These are phyloP conservation scores for Mustela lutreola DNA, from an alignment of 2,113 vertebrate genomes.

Conservation along the genomic window DNA sequence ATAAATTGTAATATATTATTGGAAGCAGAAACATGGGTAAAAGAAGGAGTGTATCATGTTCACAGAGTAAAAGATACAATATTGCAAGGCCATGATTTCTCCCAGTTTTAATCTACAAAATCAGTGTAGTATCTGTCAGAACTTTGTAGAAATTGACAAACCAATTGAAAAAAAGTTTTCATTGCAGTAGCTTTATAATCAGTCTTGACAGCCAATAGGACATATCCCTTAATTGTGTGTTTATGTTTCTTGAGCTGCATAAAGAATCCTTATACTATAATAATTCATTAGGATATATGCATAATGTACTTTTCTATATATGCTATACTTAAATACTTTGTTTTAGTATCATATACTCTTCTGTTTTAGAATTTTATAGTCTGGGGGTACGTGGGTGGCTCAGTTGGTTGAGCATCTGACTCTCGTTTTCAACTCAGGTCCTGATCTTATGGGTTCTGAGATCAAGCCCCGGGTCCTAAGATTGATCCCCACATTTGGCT, in stretches of 20 bases:
- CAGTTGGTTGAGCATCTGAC: neutral
- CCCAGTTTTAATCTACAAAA: neutral
- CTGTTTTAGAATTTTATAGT: slow-evolving; percentile 30
- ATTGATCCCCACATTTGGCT: neutral
- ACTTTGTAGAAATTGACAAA: neutral
- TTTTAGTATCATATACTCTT: neutral
- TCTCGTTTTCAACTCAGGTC: neutral
- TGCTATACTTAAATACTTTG: neutral
- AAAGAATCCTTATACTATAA: neutral
- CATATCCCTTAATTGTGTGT: neutral
- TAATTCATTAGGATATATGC: neutral
- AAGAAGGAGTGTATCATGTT: neutral
- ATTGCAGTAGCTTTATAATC: neutral
- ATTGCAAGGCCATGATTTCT: neutral
- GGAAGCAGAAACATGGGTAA: neutral
- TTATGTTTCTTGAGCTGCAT: neutral
- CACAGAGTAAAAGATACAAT: neutral
- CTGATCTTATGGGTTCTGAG: neutral
- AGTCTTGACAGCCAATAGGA: neutral
- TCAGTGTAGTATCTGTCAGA: neutral
- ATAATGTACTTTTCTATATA: neutral
- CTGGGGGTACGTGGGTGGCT: neutral
- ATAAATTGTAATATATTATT: neutral
- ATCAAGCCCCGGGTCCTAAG: neutral
- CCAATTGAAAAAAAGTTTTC: neutral